These are phyloP conservation scores for Himalopsyche kuldschensis DNA, from an alignment of 2,888 invertebrate species.

Conservation along the genomic window DNA sequence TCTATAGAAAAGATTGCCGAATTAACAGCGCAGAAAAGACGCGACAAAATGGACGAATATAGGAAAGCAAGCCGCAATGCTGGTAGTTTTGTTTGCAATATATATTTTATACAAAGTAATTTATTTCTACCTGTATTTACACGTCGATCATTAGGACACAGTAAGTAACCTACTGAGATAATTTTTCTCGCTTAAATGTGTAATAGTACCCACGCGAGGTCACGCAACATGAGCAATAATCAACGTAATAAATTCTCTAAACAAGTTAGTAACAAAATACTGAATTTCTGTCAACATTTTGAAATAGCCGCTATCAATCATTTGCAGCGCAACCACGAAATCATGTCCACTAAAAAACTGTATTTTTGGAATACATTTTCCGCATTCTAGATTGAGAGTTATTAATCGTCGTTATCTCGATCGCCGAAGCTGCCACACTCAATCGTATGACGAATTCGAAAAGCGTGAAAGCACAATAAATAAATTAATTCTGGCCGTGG, in stretches of 20 bases:
- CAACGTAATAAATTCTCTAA: neutral
- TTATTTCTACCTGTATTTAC: too few relatives aligned
- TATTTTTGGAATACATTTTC: neutral
- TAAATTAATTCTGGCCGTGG: neutral
- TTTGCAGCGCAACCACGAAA: neutral
- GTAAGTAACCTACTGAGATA: too few relatives aligned
- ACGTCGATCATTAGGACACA: too few relatives aligned
- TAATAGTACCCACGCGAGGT: neutral
- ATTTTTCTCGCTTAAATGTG: too few relatives aligned
- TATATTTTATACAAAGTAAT: too few relatives aligned
- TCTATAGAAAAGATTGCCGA: too few relatives aligned
- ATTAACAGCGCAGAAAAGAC: too few relatives aligned
- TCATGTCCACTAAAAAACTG: neutral
- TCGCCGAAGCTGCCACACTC: neutral
- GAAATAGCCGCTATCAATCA: neutral
- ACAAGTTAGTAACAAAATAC: neutral
- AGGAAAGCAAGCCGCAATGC: too few relatives aligned
- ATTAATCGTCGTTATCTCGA: neutral
- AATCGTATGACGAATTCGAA: slow-evolving; percentile 2
- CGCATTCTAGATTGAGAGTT: neutral
- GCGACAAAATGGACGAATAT: too few relatives aligned
- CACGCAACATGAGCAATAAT: neutral
- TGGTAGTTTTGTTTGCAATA: too few relatives aligned
- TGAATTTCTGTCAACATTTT: neutral
- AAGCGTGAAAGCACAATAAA: slow-evolving; percentile 27